Percentiles rank a stretch among this genome's conserved stretches.
Conservation (phyloP, 2,888 invertebrate species). For the Netelia inedita region DNA sequence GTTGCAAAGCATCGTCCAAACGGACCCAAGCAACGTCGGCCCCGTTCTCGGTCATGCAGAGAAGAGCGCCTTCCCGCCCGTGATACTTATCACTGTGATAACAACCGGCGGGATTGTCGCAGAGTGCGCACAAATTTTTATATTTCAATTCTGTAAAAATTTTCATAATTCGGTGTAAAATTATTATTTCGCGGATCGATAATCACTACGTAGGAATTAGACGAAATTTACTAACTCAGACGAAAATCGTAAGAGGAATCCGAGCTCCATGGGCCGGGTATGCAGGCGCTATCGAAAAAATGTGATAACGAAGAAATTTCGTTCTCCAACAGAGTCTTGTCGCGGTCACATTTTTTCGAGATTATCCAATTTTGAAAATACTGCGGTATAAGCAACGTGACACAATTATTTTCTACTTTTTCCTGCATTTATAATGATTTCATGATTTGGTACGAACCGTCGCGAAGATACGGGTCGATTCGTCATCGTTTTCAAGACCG, state of each 20-base stretch:
- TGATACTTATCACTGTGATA: conserved; percentile 91
- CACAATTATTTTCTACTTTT: neutral
- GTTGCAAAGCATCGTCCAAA: conserved; percentile 88
- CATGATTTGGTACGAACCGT: conserved; percentile 86
- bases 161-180: conserved; percentile 22
- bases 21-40: conserved; percentile 95
- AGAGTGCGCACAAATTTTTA: conserved; percentile 90
- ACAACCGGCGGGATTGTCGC: conserved; percentile 88
- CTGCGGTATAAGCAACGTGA: conserved; percentile 84
- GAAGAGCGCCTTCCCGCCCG: conserved; percentile 92
- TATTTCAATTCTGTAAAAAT: conserved; percentile 87
- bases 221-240: conserved; percentile 87
- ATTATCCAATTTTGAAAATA: conserved; percentile 91
- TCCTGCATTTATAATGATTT: conserved; percentile 17
- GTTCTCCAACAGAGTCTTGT: conserved; percentile 91
- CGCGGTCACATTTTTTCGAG: conserved; percentile 90
- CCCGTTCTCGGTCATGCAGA: conserved; percentile 91
- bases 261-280: conserved; percentile 94
- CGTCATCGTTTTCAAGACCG: conserved; percentile 90
- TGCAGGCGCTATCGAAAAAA: conserved; percentile 93
- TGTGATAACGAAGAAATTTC: conserved; percentile 90
- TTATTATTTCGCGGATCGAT: neutral
- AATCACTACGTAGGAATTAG: conserved; percentile 9
- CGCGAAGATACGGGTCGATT: conserved; percentile 91
- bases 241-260: conserved; percentile 88